phyloP scores from a whole-genome alignment of 2,888 invertebrate genomes.

The Erebia ligea region DNA sequence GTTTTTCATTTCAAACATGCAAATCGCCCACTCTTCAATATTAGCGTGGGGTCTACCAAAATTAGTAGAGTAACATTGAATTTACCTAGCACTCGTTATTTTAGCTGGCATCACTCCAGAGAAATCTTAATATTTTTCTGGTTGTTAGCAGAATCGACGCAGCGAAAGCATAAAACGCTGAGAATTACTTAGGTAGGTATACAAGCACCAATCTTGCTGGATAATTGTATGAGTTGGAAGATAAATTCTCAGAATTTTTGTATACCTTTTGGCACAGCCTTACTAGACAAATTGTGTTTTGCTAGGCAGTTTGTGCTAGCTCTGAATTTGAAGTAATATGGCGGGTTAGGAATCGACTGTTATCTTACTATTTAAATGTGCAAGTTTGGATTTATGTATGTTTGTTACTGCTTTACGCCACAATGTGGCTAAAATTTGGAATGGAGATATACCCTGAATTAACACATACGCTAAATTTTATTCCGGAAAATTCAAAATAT shows the following conservation, averaged over 20 bases:
- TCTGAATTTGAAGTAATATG: neutral
- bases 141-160: slow-evolving; percentile 25
- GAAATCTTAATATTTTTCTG: slow-evolving; percentile 29
- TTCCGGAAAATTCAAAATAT: no score
- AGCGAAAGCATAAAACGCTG: slow-evolving; percentile 11
- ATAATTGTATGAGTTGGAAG: neutral
- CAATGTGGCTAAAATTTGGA: no score
- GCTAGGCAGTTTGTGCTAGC: neutral
- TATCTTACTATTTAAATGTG: neutral
- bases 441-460: no score
- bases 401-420: no score
- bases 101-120: slow-evolving; percentile 40
- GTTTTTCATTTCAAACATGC: slow-evolving; percentile 31
- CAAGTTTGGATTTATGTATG: no score
- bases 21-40: slow-evolving; percentile 36
- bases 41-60: slow-evolving; percentile 32
- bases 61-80: slow-evolving; percentile 36
- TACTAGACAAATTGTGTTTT: neutral
- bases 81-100: slow-evolving; percentile 39
- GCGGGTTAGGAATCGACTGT: neutral
- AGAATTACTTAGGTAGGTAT: neutral
- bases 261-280: slow-evolving; percentile 7
- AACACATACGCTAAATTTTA: no score
- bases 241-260: neutral
- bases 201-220: slow-evolving; percentile 2